A percentile compares a stretch with the other conserved stretches of the same genome.
Conservation (phyloP, 2,113 vertebrate genomes). For the Myxocyprinus asiaticus region DNA sequence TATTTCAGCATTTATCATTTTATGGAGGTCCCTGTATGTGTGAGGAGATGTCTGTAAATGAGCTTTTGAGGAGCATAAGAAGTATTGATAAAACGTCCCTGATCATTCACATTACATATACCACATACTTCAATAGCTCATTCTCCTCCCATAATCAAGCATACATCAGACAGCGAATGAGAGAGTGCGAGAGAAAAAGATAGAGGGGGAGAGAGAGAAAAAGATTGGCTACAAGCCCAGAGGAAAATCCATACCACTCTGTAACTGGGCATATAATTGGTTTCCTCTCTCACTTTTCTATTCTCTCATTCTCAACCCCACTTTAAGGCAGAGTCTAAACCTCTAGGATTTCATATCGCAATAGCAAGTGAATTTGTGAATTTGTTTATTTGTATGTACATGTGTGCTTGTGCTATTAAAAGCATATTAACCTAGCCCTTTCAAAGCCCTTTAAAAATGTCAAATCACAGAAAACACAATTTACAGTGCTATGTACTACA, state of each 20-base stretch:
- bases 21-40: not conserved
- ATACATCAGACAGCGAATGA: conserved; percentile 20
- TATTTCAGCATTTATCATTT: conserved; percentile 8
- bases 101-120: conserved; percentile 41
- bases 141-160: conserved; percentile 57
- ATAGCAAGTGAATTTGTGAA: conserved; percentile 11
- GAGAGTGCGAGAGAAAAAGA: conserved; percentile 37
- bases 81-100: conserved; percentile 66
- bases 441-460: too few species aligned
- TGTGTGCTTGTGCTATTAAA: not conserved
- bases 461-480: too few species aligned
- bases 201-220: conserved; percentile 38
- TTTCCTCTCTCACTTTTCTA: conserved; percentile 54
- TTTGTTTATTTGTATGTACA: conserved; percentile 2
- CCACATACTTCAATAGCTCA: conserved; percentile 60
- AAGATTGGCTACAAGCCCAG: conserved; percentile 49
- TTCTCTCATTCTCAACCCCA: conserved; percentile 8
- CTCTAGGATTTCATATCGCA: conserved; percentile 13
- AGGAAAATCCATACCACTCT: conserved; percentile 71
- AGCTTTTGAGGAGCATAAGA: conserved; percentile 29
- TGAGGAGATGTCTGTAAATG: conserved; percentile 8
- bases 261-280: conserved; percentile 71
- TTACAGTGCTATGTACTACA: too few species aligned
- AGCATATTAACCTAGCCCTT: not conserved
- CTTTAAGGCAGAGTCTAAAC: not conserved